Percentiles rank a stretch among this genome's conserved stretches.
Evolutionary conservation across 2,113 vertebrate species (phyloP).

Genomic region (Rynchops niger): DNA sequence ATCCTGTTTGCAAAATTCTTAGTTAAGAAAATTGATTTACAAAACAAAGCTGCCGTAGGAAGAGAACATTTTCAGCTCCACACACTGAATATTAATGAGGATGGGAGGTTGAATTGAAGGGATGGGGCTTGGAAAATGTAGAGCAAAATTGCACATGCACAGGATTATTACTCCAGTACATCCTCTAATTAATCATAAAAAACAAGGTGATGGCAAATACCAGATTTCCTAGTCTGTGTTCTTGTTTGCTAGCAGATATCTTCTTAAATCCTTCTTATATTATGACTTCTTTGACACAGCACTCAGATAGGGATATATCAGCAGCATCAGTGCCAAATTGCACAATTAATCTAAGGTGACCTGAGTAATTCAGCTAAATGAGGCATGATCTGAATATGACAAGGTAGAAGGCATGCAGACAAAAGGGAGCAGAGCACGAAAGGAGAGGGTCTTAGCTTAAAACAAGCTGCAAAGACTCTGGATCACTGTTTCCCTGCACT

Average conservation of each 20-base stretch:
- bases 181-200: constrained; percentile 4
- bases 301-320: neutral
- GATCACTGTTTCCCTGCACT: neutral
- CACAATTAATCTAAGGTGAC: constrained; percentile 60
- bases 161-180: neutral
- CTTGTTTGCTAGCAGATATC: neutral
- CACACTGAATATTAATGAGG: constrained; percentile 10
- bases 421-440: neutral
- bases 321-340: constrained; percentile 13
- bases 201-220: neutral
- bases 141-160: neutral
- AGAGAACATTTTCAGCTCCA: neutral
- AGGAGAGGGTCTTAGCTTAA: neutral
- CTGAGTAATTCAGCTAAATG: constrained; percentile 58
- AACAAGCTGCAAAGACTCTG: neutral
- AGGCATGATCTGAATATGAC: constrained; percentile 39
- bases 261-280: neutral
- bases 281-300: constrained; percentile 5
- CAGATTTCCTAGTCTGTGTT: neutral
- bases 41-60: neutral
- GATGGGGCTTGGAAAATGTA: neutral
- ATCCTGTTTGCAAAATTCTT: neutral
- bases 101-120: neutral
- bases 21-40: neutral
- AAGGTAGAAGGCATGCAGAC: neutral